Percentiles rank a stretch among this genome's conserved stretches.
Conservation (phyloP, 2,113 vertebrate species). For the Romanogobio albipinnatus region DNA sequence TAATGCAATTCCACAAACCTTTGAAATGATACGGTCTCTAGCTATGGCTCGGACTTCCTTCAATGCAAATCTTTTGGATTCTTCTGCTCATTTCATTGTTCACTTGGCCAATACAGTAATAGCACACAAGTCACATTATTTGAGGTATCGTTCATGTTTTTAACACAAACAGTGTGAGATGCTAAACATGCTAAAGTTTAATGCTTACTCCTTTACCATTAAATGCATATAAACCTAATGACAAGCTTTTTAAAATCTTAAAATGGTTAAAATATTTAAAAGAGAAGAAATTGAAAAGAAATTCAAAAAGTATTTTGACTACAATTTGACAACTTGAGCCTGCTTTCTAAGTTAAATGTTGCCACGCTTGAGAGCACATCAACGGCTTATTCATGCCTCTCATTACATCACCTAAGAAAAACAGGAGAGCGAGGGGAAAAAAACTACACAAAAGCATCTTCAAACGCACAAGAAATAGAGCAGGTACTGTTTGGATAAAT, state of each 20-base stretch:
- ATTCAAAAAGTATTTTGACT: too few species aligned
- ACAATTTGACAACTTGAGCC: neutral
- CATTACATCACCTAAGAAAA: conserved; percentile 1
- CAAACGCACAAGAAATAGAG: neutral
- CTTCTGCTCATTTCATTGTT: neutral
- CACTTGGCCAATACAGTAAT: too few species aligned
- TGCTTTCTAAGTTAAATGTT: neutral
- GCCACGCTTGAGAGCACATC: neutral
- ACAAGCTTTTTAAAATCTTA: too few species aligned
- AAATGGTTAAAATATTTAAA: neutral
- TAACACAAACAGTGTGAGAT: too few species aligned
- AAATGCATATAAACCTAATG: neutral
- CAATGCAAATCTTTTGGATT: neutral
- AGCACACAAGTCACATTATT: neutral
- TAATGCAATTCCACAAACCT: neutral
- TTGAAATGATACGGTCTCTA: neutral
- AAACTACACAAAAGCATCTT: neutral
- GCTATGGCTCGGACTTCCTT: neutral
- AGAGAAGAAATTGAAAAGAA: neutral
- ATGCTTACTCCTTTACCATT: neutral
- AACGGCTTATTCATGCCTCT: neutral
- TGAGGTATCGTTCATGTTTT: neutral
- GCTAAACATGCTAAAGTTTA: neutral
- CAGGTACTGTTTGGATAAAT: neutral
- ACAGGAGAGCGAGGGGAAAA: neutral